Conservation (phyloP, 2,797 vertebrate species). For the Mallotus villosus region DNA sequence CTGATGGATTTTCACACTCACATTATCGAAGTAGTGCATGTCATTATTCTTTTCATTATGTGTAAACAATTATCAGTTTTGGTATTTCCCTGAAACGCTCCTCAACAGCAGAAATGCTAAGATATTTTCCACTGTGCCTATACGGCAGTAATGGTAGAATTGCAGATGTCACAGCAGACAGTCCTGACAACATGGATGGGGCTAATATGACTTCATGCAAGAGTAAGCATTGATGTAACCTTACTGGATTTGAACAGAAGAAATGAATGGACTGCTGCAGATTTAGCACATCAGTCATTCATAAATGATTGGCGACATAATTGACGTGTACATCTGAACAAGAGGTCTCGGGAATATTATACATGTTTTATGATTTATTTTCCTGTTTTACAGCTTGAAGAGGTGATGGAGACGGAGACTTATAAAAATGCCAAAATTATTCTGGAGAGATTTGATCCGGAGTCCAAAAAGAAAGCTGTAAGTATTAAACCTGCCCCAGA, state of each 20-base stretch:
- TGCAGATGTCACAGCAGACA: neutral
- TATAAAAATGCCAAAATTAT: slow-evolving; percentile 98
- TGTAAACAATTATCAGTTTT: slow-evolving; percentile 96
- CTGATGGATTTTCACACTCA: slow-evolving; percentile 99
- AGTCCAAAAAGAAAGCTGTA: slow-evolving; percentile 83
- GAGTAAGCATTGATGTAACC: neutral
- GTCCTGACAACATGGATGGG: neutral
- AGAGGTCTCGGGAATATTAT: neutral
- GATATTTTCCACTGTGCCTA: too few relatives aligned
- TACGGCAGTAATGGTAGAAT: neutral
- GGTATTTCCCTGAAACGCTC: slow-evolving; percentile 83
- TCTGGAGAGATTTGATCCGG: slow-evolving; percentile 97
- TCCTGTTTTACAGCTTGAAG: slow-evolving; percentile 84
- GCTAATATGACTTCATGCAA: too few relatives aligned
- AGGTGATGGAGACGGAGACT: slow-evolving; percentile 99
- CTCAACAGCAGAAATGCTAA: neutral
- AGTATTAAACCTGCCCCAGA: neutral
- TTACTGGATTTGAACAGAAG: neutral
- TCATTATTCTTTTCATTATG: slow-evolving; percentile 99
- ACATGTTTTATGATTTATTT: neutral
- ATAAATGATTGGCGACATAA: neutral
- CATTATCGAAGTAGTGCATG: slow-evolving; percentile 99
- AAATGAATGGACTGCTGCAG: neutral
- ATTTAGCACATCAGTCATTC: neutral
- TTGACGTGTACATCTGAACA: neutral